These are phyloP conservation scores for Euborellia annulipes DNA, from an alignment of 1,140 invertebrate genomes.

Conservation along the genomic window DNA sequence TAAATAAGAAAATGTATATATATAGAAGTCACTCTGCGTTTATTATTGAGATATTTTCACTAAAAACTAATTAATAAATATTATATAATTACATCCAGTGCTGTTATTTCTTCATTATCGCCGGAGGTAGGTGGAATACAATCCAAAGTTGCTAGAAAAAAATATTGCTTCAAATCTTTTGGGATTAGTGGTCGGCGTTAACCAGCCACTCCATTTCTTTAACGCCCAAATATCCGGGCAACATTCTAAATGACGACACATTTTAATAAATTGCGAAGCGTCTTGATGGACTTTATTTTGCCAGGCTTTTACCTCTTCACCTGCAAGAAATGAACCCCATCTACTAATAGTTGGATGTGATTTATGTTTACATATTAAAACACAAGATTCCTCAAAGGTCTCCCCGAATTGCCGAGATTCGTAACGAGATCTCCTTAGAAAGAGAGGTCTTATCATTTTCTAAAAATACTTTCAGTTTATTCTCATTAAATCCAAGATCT, in stretches of 20 bases:
- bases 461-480: conserved; percentile 18
- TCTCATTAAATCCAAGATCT: conserved; percentile 33
- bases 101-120: conserved; percentile 48
- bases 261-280: conserved; percentile 46
- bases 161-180: conserved; percentile 62
- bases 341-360: conserved; percentile 24
- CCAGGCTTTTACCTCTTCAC: conserved; percentile 43
- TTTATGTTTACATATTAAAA: conserved; percentile 50
- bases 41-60: no score
- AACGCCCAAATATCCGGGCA: conserved; percentile 70
- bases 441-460: conserved; percentile 22
- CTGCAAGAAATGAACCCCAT: conserved; percentile 12
- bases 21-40: no score
- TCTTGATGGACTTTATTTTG: conserved; percentile 49
- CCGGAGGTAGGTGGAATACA: conserved; percentile 33
- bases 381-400: conserved; percentile 81
- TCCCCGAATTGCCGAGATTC: conserved; percentile 77
- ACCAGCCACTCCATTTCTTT: conserved; percentile 73
- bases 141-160: conserved; percentile 47
- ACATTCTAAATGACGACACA: conserved; percentile 53
- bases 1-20: no score
- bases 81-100: conserved; percentile 38
- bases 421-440: conserved; percentile 50
- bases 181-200: conserved; percentile 45
- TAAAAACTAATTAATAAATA: no score